Percentiles rank a stretch among this genome's conserved stretches.
These are phyloP conservation scores for Acanthornis magna DNA, from an alignment of 2,797 vertebrate genomes.

Conservation along the genomic window DNA sequence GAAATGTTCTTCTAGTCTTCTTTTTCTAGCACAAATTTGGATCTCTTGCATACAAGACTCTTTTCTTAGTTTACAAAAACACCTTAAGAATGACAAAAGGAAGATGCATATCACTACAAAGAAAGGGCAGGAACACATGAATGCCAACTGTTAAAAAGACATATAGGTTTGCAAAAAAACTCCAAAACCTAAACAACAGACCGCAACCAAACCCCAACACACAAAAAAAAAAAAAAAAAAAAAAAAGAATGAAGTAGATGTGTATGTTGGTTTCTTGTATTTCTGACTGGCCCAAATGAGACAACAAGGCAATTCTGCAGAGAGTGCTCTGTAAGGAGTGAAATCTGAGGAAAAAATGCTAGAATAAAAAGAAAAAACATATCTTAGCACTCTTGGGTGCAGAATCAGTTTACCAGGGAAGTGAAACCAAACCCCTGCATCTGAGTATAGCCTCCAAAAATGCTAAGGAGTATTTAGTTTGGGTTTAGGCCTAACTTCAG, in stretches of 20 bases:
- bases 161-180: not conserved
- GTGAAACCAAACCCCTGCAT: not conserved
- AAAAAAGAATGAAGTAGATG: not conserved
- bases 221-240: not conserved
- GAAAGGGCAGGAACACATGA: not conserved
- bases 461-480: conserved; percentile 18
- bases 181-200: not conserved
- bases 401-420: not conserved
- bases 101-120: not conserved
- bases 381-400: not conserved
- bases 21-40: not conserved
- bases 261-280: not conserved
- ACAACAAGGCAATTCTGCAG: not conserved
- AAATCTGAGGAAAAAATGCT: not conserved
- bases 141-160: not conserved
- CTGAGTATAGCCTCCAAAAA: not conserved
- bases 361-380: not conserved
- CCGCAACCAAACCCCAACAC: not conserved
- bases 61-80: conserved; percentile 2
- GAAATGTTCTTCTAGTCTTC: not conserved
- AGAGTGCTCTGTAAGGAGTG: not conserved
- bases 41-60: not conserved
- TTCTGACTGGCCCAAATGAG: not conserved
- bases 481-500: not conserved
- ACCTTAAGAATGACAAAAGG: not conserved